Evolutionary conservation across 2,888 invertebrate species (phyloP), one percentile per base, ranked within the genome.

Genomic region (Acronicta leporina): DNA sequence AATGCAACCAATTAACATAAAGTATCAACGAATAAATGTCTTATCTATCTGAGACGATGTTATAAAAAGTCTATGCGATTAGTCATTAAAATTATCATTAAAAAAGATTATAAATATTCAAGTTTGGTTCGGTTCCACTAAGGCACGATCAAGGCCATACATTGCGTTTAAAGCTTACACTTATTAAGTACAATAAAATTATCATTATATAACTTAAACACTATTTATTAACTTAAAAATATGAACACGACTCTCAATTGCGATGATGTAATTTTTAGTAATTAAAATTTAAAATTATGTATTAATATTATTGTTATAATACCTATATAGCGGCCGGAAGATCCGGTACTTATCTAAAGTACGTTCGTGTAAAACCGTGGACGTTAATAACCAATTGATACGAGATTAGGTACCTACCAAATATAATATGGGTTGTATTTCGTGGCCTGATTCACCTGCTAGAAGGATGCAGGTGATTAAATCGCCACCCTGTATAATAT

Each of bases 41-140:
- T 11, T 30, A 27, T 16, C 10, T 14, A 35, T 25, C 57, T 65
- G 35, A 33, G n/a, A 30, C 14, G 25, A 48, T 49, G 30, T 54
- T 38, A 10, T 44, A 25, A 11, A 33, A 5, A 68, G 33, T 46
- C 13, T 57, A 57, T 25, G 35, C 43, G 41, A 46, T 46, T 61
- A 58, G 40, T 57, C 25, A 61, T 72, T 67, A 66, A 50, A 63
- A 59, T 60, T 73, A 78, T 55, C 13, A 49, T 62, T 63, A 65
- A 41, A 57, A n/a, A 64, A 63, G 56, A 54, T 68, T 68, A 76
- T 76, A 77, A 86, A 86, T 81, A 89, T 86, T 89, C 83, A 72
- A 90, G 92, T 94, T 94, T 94, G 94, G 94, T 94, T 92, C 89
- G 77, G 92, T 92, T 92, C 83, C 88, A 73, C 84, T 90, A 92